These are phyloP conservation scores for Cepaea nemoralis DNA, from an alignment of 1,140 invertebrate species.

Conservation along the genomic window DNA sequence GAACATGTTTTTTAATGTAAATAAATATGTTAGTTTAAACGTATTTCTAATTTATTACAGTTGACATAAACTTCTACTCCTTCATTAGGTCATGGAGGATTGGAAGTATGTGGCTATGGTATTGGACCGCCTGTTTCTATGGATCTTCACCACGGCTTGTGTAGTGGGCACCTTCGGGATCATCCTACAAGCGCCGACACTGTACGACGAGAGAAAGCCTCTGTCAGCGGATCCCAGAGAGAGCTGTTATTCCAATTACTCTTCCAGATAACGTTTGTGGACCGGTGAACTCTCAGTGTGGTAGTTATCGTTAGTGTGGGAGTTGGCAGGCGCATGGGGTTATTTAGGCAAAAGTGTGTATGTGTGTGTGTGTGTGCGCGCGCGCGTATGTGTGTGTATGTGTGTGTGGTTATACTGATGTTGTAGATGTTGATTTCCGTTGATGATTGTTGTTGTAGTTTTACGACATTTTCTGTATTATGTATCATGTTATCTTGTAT, in stretches of 20 bases:
- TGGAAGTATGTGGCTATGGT: constrained; percentile 73
- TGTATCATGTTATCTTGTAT: no score
- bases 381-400: constrained; percentile 18
- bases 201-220: constrained; percentile 93
- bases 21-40: no score
- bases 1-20: no score
- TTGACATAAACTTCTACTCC: no score
- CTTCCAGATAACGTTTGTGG: constrained; percentile 30
- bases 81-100: constrained; percentile 70
- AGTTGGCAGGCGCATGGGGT: no score
- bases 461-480: no score
- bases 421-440: no score
- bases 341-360: neutral
- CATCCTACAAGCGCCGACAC: constrained; percentile 93
- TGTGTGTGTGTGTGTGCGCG: constrained; percentile 20
- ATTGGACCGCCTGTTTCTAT: constrained; percentile 71
- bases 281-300: no score
- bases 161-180: constrained; percentile 75
- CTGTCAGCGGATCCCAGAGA: constrained; percentile 44
- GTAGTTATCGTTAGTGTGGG: no score
- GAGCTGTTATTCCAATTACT: constrained; percentile 41
- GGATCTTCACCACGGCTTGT: constrained; percentile 72
- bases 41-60: no score
- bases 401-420: neutral
- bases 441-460: no score